phyloP scores from a whole-genome alignment of 64 coral and sea anemone genomes.

The Pocillopora verrucosa region DNA sequence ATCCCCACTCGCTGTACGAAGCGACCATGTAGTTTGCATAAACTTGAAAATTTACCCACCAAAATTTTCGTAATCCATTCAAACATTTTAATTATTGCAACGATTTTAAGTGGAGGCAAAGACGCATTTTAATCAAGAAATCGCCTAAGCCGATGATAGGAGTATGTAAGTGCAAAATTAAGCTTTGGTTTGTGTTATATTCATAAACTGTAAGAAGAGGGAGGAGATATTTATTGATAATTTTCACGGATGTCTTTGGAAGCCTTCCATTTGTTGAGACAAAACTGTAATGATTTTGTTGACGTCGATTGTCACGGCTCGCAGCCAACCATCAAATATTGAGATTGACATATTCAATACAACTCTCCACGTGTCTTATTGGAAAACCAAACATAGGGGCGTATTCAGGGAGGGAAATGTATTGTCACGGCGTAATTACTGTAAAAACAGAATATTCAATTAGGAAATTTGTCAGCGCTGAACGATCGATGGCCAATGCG shows the following conservation, averaged over 20 bases:
- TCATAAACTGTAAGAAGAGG: background rate
- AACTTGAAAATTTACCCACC: conserved; percentile 28
- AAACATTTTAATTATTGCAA: conserved; percentile 54
- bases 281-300: conserved; percentile 49
- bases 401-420: conserved; percentile 52
- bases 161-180: background rate
- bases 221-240: conserved; percentile 49
- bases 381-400: conserved; percentile 63
- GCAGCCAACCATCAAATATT: conserved; percentile 25
- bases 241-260: conserved; percentile 23
- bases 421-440: conserved; percentile 69
- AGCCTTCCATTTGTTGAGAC: conserved; percentile 42
- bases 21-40: conserved; percentile 19
- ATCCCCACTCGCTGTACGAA: background rate
- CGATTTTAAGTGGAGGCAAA: conserved; percentile 47
- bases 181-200: conserved; percentile 1
- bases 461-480: conserved; percentile 44
- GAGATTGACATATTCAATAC: conserved; percentile 60
- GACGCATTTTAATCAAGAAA: conserved; percentile 7
- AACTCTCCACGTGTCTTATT: conserved; percentile 53
- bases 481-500: conserved; percentile 2
- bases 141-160: conserved; percentile 1
- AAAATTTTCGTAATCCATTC: conserved; percentile 51
- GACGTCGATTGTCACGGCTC: conserved; percentile 23
- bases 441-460: conserved; percentile 60